Evolutionary conservation across 2,113 vertebrate species (phyloP), one percentile per base, ranked within the genome.

Genomic region (Myotis brandtii): DNA sequence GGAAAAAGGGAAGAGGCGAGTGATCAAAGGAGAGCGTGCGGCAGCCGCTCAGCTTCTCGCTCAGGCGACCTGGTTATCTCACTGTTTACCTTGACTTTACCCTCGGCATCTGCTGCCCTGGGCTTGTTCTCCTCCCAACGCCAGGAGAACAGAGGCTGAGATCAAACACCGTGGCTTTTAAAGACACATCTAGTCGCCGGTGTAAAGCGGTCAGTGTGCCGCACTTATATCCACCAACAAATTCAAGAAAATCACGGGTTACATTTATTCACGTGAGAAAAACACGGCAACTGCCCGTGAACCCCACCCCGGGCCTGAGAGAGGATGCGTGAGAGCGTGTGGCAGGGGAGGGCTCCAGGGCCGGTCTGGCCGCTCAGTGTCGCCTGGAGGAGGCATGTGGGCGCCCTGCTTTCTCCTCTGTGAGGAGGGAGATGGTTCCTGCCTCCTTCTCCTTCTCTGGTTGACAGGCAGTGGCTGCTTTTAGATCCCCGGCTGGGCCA

Each of bases 81-180:
- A 83, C 64, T 97, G 93, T 96, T 96, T 94, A 93, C 83, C 80
- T 96, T 80, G 69, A 96, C 94, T 91, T 52, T 95, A 32, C 69
- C 37, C 85, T 80, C 84, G 86, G 67, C 91, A 96, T 96, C 91
- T 97, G 95, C 70, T 81, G 40, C 56, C 32, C 84, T 86, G 5
- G 89, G 91, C 66, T 81, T 80, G 82, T 82, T 52, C 64, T 79
- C 72, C 89, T 83, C 69, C 81, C 64, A 86, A 70, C 95, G 73
- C 73, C 43, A 83, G 34, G 0, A 66, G 21, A 83, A 94, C 86
- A 95, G 64, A 79, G 88, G 75, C 91, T 97, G 93, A 80, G 91
- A 76, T 96, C 66, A 94, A 94, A 62, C 73, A 80, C 43, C 12
- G n/a, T 30, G n/a, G 88, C 23, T 84, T 84, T 59, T 18, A 12